Percentiles rank a stretch among this genome's conserved stretches.
These are phyloP conservation scores for Pithecia hirsuta DNA, from an alignment of 2,797 vertebrate species.

Conservation along the genomic window DNA sequence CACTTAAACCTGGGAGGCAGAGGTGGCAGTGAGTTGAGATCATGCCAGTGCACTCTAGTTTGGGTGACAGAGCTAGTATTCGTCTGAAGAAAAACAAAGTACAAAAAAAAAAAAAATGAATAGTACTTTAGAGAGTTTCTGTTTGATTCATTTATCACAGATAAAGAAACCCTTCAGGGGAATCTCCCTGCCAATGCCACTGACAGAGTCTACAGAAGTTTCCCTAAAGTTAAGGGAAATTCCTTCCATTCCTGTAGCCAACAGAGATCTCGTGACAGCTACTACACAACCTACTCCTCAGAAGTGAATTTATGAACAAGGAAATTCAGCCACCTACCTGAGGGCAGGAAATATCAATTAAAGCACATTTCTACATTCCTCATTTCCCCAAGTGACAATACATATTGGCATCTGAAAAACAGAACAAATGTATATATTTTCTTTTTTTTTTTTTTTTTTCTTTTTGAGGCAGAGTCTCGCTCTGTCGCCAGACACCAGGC, in stretches of 20 bases:
- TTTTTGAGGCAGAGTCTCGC: no score
- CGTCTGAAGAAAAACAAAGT: rapidly evolving
- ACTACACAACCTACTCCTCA: neutral
- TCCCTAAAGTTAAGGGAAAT: constrained; percentile 38
- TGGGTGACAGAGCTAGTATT: neutral
- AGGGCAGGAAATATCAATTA: neutral
- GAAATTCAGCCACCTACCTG: neutral
- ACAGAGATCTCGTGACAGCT: neutral
- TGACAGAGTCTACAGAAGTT: constrained; percentile 14
- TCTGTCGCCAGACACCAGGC: no score
- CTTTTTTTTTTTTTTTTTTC: no score
- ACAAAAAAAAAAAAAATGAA: neutral
- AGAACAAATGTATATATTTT: neutral
- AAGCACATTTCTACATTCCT: constrained; percentile 32
- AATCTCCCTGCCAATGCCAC: neutral
- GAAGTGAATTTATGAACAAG: constrained; percentile 23
- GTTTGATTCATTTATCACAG: constrained; percentile 36
- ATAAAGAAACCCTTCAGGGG: neutral
- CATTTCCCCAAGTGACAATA: neutral
- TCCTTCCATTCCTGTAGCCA: neutral
- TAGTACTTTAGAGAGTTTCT: constrained; percentile 1
- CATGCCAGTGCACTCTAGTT: no score
- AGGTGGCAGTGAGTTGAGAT: no score
- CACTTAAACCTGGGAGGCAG: no score
- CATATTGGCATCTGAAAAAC: neutral